phyloP scores from a whole-genome alignment of 2,113 vertebrate species.

The Antechinus stuartii region DNA sequence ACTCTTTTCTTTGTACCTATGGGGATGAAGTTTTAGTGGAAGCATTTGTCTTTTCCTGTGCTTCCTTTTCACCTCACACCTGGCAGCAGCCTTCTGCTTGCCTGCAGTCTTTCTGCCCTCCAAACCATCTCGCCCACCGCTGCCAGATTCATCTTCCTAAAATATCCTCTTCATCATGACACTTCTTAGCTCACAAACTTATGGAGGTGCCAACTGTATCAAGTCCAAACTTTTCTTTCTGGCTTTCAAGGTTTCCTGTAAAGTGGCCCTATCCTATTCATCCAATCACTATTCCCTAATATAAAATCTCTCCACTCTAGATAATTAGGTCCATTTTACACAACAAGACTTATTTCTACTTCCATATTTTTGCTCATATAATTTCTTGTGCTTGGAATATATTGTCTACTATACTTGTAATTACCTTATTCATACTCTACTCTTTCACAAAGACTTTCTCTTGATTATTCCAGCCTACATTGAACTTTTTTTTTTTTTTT shows the following conservation, averaged over 20 bases:
- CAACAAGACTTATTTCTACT: neutral
- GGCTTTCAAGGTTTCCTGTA: neutral
- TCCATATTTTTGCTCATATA: neutral
- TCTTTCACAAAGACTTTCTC: neutral
- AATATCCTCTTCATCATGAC: neutral
- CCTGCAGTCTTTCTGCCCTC: neutral
- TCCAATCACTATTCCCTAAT: neutral
- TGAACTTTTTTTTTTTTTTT: neutral
- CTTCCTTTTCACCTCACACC: conserved; percentile 6
- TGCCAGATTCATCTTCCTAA: conserved; percentile 19
- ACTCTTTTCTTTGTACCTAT: neutral
- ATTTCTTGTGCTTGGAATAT: neutral
- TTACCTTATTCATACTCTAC: neutral
- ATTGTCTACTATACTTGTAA: neutral
- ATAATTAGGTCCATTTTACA: neutral
- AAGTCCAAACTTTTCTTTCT: neutral
- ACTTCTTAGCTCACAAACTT: neutral
- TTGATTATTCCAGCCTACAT: neutral
- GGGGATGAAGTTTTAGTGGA: rapidly evolving
- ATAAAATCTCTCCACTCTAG: neutral
- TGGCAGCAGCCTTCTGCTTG: neutral
- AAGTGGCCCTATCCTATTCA: neutral
- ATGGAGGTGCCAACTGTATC: neutral
- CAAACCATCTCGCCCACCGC: neutral
- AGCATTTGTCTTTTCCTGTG: neutral